phyloP scores from a whole-genome alignment of 2,888 invertebrate species.

The Tachystola acroxantha region DNA sequence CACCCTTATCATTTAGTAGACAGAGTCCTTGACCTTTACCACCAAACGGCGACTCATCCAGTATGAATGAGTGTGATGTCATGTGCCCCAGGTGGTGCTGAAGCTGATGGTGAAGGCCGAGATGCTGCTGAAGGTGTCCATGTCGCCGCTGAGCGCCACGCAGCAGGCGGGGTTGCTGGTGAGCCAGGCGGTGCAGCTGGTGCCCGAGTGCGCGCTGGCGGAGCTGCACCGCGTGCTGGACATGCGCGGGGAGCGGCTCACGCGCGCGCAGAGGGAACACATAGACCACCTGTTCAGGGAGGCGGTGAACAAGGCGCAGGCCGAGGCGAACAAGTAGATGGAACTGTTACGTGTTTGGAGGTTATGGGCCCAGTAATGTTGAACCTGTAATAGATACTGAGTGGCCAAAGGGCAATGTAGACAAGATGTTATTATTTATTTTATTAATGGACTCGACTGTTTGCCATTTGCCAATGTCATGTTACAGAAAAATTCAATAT shows the following conservation, averaged over 20 bases:
- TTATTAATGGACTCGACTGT: too few species aligned
- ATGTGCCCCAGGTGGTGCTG: conserved; percentile 77
- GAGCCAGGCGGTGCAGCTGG: conserved; percentile 91
- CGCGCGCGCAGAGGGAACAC: conserved; percentile 43
- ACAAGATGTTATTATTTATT: too few species aligned
- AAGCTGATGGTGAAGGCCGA: conserved; percentile 98
- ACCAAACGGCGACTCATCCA: background rate
- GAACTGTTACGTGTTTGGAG: too few species aligned
- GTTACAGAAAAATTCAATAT: too few species aligned
- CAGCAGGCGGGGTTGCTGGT: conserved; percentile 90
- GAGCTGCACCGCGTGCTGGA: conserved; percentile 97
- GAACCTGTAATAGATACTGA: too few species aligned
- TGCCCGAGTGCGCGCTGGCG: conserved; percentile 91
- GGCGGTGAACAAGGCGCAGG: conserved; percentile 26
- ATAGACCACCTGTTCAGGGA: conserved; percentile 51
- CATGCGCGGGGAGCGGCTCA: conserved; percentile 89
- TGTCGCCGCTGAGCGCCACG: conserved; percentile 89
- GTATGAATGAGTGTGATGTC: background rate
- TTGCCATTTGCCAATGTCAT: too few species aligned
- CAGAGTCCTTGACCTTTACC: too few species aligned
- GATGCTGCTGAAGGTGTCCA: conserved; percentile 98
- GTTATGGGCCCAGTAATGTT: too few species aligned
- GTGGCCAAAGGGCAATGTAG: too few species aligned
- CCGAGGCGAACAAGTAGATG: conserved; percentile 15
- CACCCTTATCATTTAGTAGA: too few species aligned